Evolutionary conservation across 2,888 invertebrate species (phyloP).

Genomic region (Luperina testacea): DNA sequence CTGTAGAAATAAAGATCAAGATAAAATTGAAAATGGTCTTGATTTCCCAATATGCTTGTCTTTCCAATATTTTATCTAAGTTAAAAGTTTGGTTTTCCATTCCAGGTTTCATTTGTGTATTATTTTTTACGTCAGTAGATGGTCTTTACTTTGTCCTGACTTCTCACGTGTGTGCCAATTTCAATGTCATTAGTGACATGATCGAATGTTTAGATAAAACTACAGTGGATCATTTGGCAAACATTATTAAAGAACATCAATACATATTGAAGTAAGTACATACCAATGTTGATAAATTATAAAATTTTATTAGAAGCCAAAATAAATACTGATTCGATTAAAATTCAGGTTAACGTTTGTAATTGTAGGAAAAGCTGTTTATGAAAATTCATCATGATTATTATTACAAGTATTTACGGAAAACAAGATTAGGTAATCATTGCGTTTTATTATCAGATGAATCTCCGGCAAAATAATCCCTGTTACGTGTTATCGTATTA

Average conservation of each 20-base stretch:
- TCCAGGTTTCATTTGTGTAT: slow-evolving; percentile 79
- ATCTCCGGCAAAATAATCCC: background rate
- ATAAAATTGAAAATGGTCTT: background rate
- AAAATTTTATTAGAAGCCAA: too few species aligned
- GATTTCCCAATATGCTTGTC: background rate
- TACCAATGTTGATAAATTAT: background rate
- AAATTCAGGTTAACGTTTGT: background rate
- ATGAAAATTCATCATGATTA: background rate
- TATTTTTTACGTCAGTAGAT: slow-evolving; percentile 79
- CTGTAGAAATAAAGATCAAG: background rate
- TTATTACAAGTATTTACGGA: background rate
- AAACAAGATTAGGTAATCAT: slow-evolving; percentile 22
- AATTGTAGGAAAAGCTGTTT: background rate
- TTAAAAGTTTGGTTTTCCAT: slow-evolving; percentile 2
- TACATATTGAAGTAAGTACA: slow-evolving; percentile 79
- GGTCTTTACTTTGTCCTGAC: slow-evolving; percentile 80
- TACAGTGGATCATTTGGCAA: slow-evolving; percentile 65
- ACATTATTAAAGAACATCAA: slow-evolving; percentile 80
- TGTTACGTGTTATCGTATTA: slow-evolving; percentile 13
- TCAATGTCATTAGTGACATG: slow-evolving; percentile 75
- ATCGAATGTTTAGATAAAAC: slow-evolving; percentile 69
- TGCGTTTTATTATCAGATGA: background rate
- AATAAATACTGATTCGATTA: background rate
- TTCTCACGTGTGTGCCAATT: slow-evolving; percentile 80
- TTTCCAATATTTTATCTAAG: background rate